A percentile compares a stretch with the other conserved stretches of the same genome.
Conservation (phyloP, 1,140 invertebrate genomes). For the Drosophila novamexicana region DNA sequence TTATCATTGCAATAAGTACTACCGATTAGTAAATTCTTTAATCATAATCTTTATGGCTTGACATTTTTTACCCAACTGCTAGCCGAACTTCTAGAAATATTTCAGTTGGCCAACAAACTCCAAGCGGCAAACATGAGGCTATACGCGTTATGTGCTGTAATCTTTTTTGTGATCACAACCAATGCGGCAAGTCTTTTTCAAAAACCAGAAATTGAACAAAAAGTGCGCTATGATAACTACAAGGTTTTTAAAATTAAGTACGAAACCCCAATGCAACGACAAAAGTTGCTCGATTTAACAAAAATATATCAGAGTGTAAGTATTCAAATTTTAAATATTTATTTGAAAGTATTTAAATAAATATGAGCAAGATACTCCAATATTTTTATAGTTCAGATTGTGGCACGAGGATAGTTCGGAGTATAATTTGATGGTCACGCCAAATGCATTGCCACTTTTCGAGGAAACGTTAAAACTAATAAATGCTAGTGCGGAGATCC, state of each 20-base stretch:
- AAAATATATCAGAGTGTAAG: slow-evolving; percentile 42
- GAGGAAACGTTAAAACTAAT: slow-evolving; percentile 10
- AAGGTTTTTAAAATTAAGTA: slow-evolving; percentile 59
- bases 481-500: slow-evolving; percentile 41
- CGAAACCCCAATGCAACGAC: slow-evolving; percentile 38
- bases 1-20: slow-evolving; percentile 2
- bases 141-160: neutral
- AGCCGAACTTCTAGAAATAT: neutral
- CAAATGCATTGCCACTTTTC: slow-evolving; percentile 29
- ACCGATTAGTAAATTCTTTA: slow-evolving; percentile 16
- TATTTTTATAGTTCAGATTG: slow-evolving; percentile 46
- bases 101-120: slow-evolving; percentile 24
- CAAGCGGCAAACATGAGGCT: slow-evolving; percentile 44
- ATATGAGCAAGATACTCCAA: neutral
- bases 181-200: slow-evolving; percentile 15
- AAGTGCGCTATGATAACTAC: slow-evolving; percentile 66
- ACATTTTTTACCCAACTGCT: neutral
- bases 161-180: slow-evolving; percentile 1
- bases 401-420: slow-evolving; percentile 56
- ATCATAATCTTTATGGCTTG: slow-evolving; percentile 39
- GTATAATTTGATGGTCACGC: slow-evolving; percentile 62
- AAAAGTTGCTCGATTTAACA: slow-evolving; percentile 29
- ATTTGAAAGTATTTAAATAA: slow-evolving; percentile 21
- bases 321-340: slow-evolving; percentile 4
- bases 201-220: slow-evolving; percentile 5